Evolutionary conservation across 1,140 invertebrate genomes (phyloP).

Genomic region (Chironomus striatipennis): DNA sequence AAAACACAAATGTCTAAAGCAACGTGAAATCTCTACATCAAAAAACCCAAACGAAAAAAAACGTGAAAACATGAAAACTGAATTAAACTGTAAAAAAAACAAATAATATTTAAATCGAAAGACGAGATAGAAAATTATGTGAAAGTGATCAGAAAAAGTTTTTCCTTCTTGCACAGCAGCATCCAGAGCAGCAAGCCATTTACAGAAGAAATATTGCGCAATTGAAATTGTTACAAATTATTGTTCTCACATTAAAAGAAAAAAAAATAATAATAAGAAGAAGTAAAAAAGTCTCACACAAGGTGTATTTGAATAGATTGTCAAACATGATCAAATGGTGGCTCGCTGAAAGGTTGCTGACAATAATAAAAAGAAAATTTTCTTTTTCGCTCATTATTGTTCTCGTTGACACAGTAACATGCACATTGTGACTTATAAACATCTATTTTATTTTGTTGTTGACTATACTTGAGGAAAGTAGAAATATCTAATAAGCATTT

Average conservation of each 20-base stretch:
- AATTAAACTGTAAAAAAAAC: neutral
- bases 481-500: too few species aligned
- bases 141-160: neutral
- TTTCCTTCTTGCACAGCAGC: too few species aligned
- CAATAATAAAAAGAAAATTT: neutral
- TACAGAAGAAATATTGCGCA: neutral
- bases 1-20: too few species aligned
- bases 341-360: neutral
- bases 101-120: too few species aligned
- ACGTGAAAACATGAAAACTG: neutral
- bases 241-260: neutral
- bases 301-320: neutral
- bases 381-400: neutral
- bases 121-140: neutral
- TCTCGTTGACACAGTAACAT: neutral
- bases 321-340: constrained; percentile 1
- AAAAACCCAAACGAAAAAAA: neutral
- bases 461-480: too few species aligned
- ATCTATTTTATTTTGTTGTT: too few species aligned
- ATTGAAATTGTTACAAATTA: neutral
- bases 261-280: neutral
- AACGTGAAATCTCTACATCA: too few species aligned
- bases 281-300: neutral
- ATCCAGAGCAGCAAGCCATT: neutral
- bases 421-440: neutral